A percentile compares a stretch with the other conserved stretches of the same genome.
Evolutionary conservation across 2,888 invertebrate species (phyloP).

Genomic region (Steinernema hermaphroditum): DNA sequence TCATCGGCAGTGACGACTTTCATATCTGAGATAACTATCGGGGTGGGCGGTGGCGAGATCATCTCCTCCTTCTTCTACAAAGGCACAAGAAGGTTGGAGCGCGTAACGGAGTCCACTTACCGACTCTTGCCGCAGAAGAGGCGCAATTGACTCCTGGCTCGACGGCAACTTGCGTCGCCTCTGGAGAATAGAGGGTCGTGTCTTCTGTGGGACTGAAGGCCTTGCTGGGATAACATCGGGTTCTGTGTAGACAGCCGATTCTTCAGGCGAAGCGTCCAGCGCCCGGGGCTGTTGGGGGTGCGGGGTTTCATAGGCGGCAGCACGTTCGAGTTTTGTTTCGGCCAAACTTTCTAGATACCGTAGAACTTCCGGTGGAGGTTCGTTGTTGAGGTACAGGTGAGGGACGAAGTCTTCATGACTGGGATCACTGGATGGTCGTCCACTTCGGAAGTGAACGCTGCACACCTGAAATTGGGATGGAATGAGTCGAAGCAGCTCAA

Average conservation of each 20-base stretch:
- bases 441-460: conserved; percentile 49
- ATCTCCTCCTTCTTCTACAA: conserved; percentile 1
- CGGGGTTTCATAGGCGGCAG: background rate
- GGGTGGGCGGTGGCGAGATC: background rate
- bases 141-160: background rate
- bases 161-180: background rate
- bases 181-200: conserved; percentile 5
- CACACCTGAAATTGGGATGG: conserved; percentile 49
- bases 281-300: background rate
- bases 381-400: conserved; percentile 44
- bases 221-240: background rate
- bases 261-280: background rate
- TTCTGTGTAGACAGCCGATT: background rate
- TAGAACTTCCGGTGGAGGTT: conserved; percentile 44
- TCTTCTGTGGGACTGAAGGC: background rate
- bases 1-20: background rate
- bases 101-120: no score
- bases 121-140: no score
- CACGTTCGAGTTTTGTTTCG: conserved; percentile 35
- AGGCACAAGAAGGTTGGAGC: no score
- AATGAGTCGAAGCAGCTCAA: no score
- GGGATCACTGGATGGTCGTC: conserved; percentile 47
- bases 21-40: background rate
- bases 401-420: conserved; percentile 48
- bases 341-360: conserved; percentile 44